phyloP scores from a whole-genome alignment of 2,113 vertebrate species.

The Muscicapa adusta region DNA sequence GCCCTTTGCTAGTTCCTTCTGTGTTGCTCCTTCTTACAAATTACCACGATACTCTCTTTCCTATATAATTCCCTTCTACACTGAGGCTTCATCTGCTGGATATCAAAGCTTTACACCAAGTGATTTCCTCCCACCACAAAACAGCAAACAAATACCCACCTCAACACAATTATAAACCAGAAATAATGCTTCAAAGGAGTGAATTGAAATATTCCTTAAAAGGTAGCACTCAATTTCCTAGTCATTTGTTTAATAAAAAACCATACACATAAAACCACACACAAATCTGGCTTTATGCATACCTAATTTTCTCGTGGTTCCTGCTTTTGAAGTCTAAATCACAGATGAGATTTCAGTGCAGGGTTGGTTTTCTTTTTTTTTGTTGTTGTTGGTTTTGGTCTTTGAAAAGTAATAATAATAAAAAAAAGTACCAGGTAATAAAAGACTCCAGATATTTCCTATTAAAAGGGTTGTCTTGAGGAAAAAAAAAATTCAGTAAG shows the following conservation, averaged over 20 bases:
- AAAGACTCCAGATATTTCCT: neutral
- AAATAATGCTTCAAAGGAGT: neutral
- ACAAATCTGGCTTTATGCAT: neutral
- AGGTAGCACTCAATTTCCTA: neutral
- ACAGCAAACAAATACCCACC: neutral
- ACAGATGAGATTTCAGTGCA: neutral
- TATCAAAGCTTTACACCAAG: neutral
- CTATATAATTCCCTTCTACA: neutral
- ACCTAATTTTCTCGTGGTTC: neutral
- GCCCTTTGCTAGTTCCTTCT: neutral
- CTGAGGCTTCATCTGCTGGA: neutral
- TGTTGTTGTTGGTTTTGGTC: neutral
- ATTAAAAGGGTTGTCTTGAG: neutral
- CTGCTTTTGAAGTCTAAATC: neutral
- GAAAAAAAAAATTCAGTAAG: neutral
- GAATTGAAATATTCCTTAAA: neutral
- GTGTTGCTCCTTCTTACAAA: neutral
- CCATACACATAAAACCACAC: neutral
- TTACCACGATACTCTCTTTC: neutral
- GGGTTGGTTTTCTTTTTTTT: neutral
- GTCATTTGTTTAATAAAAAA: neutral
- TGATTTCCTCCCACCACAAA: accelerated
- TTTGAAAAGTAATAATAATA: neutral
- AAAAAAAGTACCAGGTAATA: neutral
- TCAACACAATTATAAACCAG: neutral